phyloP scores from a whole-genome alignment of 1,140 invertebrate genomes.

The Oedothorax gibbosus region DNA sequence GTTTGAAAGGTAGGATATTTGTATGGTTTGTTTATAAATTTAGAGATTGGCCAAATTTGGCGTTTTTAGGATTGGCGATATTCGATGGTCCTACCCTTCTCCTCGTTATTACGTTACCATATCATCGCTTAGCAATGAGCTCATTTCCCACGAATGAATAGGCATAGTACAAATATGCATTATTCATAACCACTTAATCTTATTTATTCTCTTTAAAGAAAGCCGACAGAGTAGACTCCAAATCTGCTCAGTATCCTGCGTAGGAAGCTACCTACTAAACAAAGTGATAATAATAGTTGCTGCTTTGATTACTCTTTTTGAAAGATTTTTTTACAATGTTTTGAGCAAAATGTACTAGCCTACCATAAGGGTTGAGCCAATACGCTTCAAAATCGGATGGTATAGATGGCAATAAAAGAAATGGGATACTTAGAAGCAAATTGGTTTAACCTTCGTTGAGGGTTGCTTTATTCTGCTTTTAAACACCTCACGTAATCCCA shows the following conservation, averaged over 20 bases:
- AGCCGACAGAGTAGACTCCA: slow-evolving; percentile 51
- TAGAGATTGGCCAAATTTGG: slow-evolving; percentile 32
- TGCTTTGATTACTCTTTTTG: slow-evolving; percentile 45
- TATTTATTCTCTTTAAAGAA: slow-evolving; percentile 55
- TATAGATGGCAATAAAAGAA: too few species aligned
- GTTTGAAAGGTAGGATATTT: neutral
- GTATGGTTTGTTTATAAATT: neutral
- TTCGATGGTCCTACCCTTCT: neutral
- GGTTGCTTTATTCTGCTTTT: too few species aligned
- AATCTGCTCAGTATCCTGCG: slow-evolving; percentile 36
- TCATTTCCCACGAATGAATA: slow-evolving; percentile 53
- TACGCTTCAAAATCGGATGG: too few species aligned
- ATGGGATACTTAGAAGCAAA: too few species aligned
- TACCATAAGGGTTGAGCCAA: too few species aligned
- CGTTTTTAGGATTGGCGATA: neutral
- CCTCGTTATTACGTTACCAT: slow-evolving; percentile 36
- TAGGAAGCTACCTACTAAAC: neutral
- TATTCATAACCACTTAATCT: slow-evolving; percentile 59
- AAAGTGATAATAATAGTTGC: slow-evolving; percentile 40
- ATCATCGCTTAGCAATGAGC: slow-evolving; percentile 43
- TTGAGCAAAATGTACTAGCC: too few species aligned
- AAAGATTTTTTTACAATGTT: neutral
- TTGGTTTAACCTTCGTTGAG: too few species aligned
- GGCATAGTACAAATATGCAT: slow-evolving; percentile 50
- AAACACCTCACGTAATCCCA: too few species aligned